Conservation (phyloP, 1,140 invertebrate species). For the Gonioctena quinquepunctata region DNA sequence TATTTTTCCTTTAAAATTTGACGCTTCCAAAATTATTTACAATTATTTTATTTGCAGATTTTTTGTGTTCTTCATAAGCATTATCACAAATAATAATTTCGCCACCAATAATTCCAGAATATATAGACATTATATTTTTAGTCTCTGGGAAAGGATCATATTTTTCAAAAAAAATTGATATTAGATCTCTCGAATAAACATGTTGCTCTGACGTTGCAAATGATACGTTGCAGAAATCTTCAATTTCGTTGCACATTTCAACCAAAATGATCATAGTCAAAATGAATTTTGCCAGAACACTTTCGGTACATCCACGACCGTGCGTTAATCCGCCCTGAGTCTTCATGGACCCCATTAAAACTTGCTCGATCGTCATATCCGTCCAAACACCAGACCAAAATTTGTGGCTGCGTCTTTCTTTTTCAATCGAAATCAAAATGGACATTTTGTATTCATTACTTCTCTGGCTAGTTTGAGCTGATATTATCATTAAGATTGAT, state of each 20-base stretch:
- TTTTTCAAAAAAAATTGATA: constrained; percentile 11
- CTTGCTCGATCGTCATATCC: background rate
- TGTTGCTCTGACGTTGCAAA: constrained; percentile 13
- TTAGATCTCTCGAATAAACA: constrained; percentile 13
- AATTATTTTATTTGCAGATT: background rate
- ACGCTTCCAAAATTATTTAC: background rate
- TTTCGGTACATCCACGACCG: background rate
- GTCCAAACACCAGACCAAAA: no score
- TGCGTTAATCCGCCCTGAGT: background rate
- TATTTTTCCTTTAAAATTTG: constrained; percentile 2
- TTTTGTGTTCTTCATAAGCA: constrained; percentile 8
- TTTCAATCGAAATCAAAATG: no score
- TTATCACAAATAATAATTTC: background rate
- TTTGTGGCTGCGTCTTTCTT: no score
- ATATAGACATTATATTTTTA: constrained; percentile 14
- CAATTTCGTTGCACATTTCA: constrained; percentile 18
- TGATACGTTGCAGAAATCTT: constrained; percentile 19
- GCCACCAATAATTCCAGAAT: constrained; percentile 18
- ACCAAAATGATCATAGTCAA: constrained; percentile 16
- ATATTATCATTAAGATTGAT: no score
- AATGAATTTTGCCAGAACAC: constrained; percentile 21
- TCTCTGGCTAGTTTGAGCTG: no score
- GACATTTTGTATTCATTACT: no score
- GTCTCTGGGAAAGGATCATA: constrained; percentile 19
- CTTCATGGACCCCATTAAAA: background rate